These are phyloP conservation scores for Eurytoma adleriae DNA, from an alignment of 2,888 invertebrate species.

Conservation along the genomic window DNA sequence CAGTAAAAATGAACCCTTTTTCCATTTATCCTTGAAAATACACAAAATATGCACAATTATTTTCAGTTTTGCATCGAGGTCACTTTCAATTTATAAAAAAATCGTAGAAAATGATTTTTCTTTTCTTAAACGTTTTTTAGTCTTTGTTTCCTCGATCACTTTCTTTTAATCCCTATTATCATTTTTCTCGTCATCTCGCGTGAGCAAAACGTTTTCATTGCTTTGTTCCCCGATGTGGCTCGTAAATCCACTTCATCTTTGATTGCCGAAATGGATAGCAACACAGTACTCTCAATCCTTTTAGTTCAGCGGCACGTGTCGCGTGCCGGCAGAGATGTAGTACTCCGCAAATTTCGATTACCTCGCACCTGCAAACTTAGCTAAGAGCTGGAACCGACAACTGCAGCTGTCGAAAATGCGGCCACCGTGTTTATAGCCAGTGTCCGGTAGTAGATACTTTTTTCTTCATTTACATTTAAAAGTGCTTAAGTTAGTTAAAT, in stretches of 20 bases:
- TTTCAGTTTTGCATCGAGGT: no score
- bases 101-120: no score
- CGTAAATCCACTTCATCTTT: slow-evolving; percentile 26
- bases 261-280: slow-evolving; percentile 16
- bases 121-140: no score
- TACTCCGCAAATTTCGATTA: slow-evolving; percentile 39
- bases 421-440: slow-evolving; percentile 15
- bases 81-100: no score
- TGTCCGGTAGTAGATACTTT: slow-evolving; percentile 44
- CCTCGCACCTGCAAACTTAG: slow-evolving; percentile 49
- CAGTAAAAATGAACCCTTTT: no score
- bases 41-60: no score
- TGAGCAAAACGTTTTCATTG: slow-evolving; percentile 3
- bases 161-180: slow-evolving; percentile 17
- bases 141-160: background rate
- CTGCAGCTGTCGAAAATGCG: slow-evolving; percentile 42
- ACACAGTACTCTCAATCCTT: slow-evolving; percentile 14
- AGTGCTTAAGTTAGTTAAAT: background rate
- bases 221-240: background rate
- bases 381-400: background rate
- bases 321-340: slow-evolving; percentile 27
- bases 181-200: background rate
- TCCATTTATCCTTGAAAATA: no score
- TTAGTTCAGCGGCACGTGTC: slow-evolving; percentile 31
- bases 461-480: background rate